phyloP scores from a whole-genome alignment of 2,113 vertebrate species.

The Atlantisia rogersi region DNA sequence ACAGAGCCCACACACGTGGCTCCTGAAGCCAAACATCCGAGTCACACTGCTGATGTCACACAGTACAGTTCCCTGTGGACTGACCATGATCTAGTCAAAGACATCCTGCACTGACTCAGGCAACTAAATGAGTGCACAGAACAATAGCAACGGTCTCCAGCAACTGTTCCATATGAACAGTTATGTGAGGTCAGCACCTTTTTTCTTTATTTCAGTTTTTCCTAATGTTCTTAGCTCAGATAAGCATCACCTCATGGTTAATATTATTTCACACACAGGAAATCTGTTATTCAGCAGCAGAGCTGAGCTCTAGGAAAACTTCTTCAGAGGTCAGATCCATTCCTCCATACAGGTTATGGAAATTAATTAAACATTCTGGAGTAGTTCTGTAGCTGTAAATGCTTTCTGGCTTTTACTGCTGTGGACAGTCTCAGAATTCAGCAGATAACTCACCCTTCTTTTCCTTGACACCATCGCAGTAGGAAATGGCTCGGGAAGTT shows the following conservation, averaged over 20 bases:
- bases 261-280: background rate
- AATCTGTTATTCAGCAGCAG: background rate
- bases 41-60: background rate
- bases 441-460: constrained; percentile 78
- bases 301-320: background rate
- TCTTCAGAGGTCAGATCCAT: background rate
- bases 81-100: background rate
- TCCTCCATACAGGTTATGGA: background rate
- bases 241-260: background rate
- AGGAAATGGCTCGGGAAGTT: constrained; percentile 98
- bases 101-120: background rate
- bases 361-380: background rate
- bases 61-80: background rate
- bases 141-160: background rate
- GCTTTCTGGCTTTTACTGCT: background rate
- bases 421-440: background rate
- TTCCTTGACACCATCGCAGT: constrained; percentile 91
- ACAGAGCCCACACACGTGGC: accelerated
- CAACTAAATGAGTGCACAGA: background rate
- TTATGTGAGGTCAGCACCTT: background rate
- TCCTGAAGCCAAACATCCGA: background rate
- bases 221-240: background rate
- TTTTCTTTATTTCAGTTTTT: background rate
- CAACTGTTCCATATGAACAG: background rate
- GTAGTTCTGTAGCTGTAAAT: background rate